These are phyloP conservation scores for Cyprinella venusta DNA, from an alignment of 2,797 vertebrate genomes.

Conservation along the genomic window DNA sequence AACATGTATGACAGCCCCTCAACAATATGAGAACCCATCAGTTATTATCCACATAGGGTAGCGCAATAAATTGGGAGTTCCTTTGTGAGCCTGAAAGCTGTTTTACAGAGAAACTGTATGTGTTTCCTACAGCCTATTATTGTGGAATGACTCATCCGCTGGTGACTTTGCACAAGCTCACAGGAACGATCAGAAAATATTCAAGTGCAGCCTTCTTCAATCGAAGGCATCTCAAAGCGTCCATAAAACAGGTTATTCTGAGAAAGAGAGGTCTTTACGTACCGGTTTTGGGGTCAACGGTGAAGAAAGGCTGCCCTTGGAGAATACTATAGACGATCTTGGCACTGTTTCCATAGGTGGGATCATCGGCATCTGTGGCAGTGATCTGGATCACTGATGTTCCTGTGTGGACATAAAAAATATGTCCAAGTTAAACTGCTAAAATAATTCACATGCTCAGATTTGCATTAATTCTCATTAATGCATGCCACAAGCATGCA, in stretches of 20 bases:
- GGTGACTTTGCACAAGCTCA: constrained; percentile 38
- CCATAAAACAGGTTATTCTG: not conserved
- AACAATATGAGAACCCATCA: constrained; percentile 54
- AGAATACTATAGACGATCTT: constrained; percentile 89
- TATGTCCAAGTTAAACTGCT: not conserved
- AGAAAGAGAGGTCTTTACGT: constrained; percentile 53
- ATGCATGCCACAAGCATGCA: constrained; percentile 19
- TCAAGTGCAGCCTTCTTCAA: constrained; percentile 13
- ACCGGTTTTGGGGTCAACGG: constrained; percentile 89
- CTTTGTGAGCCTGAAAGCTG: constrained; percentile 38
- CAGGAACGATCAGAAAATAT: constrained; percentile 29
- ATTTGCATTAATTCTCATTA: constrained; percentile 9
- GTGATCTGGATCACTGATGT: constrained; percentile 85
- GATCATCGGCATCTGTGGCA: constrained; percentile 86
- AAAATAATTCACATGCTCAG: not conserved
- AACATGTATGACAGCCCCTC: constrained; percentile 51
- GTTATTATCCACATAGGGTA: constrained; percentile 46
- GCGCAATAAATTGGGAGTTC: constrained; percentile 44
- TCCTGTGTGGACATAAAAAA: constrained; percentile 20
- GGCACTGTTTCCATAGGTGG: constrained; percentile 87
- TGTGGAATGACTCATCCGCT: constrained; percentile 48
- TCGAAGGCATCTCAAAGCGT: constrained; percentile 1
- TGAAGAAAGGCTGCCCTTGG: constrained; percentile 88
- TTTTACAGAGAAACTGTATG: constrained; percentile 48
- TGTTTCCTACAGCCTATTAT: constrained; percentile 35